Conservation (phyloP, 2,797 vertebrate genomes). For the Crocodylus rhombifer region DNA sequence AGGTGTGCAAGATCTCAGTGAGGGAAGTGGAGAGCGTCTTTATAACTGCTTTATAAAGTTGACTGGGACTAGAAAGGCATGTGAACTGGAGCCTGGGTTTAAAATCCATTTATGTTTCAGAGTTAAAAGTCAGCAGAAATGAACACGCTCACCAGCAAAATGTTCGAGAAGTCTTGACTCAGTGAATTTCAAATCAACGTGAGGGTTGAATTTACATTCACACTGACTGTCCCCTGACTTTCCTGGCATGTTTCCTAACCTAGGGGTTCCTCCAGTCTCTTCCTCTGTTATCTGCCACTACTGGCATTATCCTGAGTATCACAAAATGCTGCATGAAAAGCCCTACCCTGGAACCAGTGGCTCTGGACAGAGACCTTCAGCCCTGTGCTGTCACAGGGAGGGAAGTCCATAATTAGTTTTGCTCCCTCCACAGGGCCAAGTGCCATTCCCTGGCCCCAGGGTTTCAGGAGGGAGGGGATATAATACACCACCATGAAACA, state of each 20-base stretch:
- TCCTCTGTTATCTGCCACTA: too few species aligned
- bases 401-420: rapidly evolving
- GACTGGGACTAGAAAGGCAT: background rate
- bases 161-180: too few species aligned
- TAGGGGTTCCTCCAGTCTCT: background rate
- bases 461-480: background rate
- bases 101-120: too few species aligned
- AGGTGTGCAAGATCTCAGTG: background rate
- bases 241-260: background rate
- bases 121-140: too few species aligned
- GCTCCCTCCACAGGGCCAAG: rapidly evolving
- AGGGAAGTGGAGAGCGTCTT: background rate
- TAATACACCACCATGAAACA: background rate
- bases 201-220: background rate
- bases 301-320: too few species aligned
- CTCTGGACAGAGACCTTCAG: rapidly evolving
- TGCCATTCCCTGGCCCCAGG: rapidly evolving
- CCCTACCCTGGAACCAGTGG: background rate
- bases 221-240: background rate
- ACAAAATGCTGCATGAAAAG: background rate
- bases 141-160: background rate
- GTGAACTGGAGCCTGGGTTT: background rate
- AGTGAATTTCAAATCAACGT: background rate
- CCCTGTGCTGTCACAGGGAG: rapidly evolving
- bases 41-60: background rate